Evolutionary conservation across 2,113 vertebrate genomes (phyloP).

Genomic region (Daphoenositta chrysoptera): DNA sequence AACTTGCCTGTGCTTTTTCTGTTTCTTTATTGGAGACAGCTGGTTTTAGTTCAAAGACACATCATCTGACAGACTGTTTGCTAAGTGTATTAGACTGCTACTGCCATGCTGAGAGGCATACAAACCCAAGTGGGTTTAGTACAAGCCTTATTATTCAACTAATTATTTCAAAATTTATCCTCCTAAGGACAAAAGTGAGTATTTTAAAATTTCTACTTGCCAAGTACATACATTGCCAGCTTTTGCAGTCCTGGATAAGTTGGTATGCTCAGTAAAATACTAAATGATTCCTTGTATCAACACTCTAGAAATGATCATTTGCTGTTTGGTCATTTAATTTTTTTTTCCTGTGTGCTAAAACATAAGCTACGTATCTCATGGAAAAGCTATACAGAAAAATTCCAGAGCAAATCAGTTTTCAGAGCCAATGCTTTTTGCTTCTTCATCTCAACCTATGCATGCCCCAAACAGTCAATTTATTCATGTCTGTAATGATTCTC

Average conservation of each 20-base stretch:
- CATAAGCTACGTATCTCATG: neutral
- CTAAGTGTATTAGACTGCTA: neutral
- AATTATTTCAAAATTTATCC: neutral
- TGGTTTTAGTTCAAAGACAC: constrained; percentile 35
- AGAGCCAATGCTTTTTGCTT: neutral
- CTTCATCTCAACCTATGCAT: neutral
- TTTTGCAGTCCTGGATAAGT: neutral
- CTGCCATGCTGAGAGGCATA: neutral
- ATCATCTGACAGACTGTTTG: constrained; percentile 9
- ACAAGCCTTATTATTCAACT: neutral
- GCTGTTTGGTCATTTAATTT: neutral
- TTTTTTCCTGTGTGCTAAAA: neutral
- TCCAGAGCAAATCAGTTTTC: neutral
- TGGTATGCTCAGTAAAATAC: neutral
- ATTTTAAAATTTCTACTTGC: neutral
- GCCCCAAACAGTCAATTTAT: neutral
- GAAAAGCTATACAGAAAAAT: neutral
- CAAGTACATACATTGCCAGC: neutral
- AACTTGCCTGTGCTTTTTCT: neutral
- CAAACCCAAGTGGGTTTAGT: neutral
- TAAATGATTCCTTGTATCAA: neutral
- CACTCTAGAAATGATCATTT: neutral
- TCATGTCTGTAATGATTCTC: neutral
- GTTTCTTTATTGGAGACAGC: neutral
- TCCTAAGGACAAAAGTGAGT: neutral